Evolutionary conservation across 1,140 invertebrate genomes (phyloP).

Genomic region (Anastatus disparis): DNA sequence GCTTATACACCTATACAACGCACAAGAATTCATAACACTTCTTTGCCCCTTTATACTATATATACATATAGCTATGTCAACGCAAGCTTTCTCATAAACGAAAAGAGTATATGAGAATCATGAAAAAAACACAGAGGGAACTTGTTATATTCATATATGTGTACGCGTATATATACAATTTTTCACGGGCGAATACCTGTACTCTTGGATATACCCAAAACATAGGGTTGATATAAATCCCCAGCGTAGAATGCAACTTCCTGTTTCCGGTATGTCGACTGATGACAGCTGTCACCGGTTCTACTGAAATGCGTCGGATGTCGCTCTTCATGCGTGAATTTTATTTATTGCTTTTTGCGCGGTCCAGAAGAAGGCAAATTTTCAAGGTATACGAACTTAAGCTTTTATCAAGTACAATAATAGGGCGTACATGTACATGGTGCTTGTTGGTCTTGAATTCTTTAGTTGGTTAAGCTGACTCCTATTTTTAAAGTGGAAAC

Average conservation of each 20-base stretch:
- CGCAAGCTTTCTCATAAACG: not conserved
- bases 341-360: conserved; percentile 53
- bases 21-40: too few species aligned
- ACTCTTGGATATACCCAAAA: not conserved
- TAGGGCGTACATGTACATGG: too few species aligned
- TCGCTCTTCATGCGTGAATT: conserved; percentile 52
- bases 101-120: not conserved
- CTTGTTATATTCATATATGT: conserved; percentile 14
- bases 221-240: conserved; percentile 55
- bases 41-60: not conserved
- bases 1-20: too few species aligned
- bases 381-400: too few species aligned
- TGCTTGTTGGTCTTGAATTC: too few species aligned
- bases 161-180: too few species aligned
- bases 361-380: too few species aligned
- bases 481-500: too few species aligned
- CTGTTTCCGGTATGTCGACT: conserved; percentile 50
- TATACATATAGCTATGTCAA: too few species aligned
- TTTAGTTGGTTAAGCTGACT: too few species aligned
- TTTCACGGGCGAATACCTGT: conserved; percentile 38
- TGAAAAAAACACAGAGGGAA: not conserved
- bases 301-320: conserved; percentile 52
- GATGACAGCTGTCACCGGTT: conserved; percentile 56
- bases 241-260: conserved; percentile 50
- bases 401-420: too few species aligned